phyloP scores from a whole-genome alignment of 2,797 vertebrate genomes.

The Meriones psammophilus region DNA sequence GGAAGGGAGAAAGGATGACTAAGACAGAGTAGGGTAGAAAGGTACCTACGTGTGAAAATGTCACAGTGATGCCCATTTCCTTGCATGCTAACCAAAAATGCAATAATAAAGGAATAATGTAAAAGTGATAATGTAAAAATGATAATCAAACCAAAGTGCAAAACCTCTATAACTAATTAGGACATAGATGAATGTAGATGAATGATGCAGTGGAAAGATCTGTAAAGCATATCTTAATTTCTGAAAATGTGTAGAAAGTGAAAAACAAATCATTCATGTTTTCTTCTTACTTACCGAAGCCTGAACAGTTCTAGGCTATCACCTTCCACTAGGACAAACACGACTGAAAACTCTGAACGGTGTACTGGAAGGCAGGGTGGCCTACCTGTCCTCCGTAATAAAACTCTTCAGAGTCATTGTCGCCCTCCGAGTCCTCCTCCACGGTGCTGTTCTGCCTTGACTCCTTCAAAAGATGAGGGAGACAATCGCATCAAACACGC shows the following conservation, averaged over 20 bases:
- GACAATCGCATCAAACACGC: neutral
- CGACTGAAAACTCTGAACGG: neutral
- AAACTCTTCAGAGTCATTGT: conserved; percentile 95
- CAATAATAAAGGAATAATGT: neutral
- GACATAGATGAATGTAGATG: neutral
- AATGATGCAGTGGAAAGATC: neutral
- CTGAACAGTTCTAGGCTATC: neutral
- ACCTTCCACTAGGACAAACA: neutral
- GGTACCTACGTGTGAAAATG: neutral
- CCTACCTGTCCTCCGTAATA: conserved; percentile 95
- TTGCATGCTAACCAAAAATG: neutral
- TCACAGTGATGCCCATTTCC: neutral
- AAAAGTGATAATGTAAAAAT: neutral
- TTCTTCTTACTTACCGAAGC: neutral
- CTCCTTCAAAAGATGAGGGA: conserved; percentile 85
- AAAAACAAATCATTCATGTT: neutral
- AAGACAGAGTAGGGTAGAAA: neutral
- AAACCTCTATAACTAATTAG: neutral
- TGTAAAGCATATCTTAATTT: neutral
- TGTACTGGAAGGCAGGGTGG: neutral
- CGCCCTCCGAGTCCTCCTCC: conserved; percentile 95
- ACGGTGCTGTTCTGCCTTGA: conserved; percentile 91
- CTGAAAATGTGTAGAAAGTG: neutral
- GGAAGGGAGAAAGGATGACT: fast-evolving
- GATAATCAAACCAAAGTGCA: neutral